Evolutionary conservation across 1,140 invertebrate species (phyloP).

Genomic region (Micrasema minimum): DNA sequence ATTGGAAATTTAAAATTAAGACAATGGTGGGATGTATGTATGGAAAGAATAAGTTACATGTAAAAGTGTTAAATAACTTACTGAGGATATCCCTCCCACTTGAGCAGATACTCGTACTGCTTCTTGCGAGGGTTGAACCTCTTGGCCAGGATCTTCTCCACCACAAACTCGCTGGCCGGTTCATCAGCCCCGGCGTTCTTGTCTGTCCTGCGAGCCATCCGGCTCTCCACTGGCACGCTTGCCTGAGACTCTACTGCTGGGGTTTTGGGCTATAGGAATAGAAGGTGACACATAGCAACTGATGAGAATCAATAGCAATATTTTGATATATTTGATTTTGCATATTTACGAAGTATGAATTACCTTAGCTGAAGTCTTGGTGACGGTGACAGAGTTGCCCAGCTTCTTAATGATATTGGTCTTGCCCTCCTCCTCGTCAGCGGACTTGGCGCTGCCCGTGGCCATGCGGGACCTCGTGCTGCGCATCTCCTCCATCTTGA

Average conservation of each 20-base stretch:
- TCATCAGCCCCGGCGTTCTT: slow-evolving; percentile 60
- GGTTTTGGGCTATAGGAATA: slow-evolving; percentile 1
- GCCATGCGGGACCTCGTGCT: slow-evolving; percentile 16
- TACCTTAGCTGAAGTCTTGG: slow-evolving; percentile 40
- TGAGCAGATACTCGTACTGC: slow-evolving; percentile 82
- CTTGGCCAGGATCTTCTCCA: slow-evolving; percentile 84
- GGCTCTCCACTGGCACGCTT: slow-evolving; percentile 51
- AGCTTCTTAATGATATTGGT: slow-evolving; percentile 41
- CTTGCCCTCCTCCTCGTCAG: slow-evolving; percentile 30
- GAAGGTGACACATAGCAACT: no score
- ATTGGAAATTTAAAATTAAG: no score
- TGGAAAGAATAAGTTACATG: no score
- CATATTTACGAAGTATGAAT: no score
- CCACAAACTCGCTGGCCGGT: slow-evolving; percentile 71
- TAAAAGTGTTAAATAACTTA: no score
- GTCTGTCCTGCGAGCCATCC: slow-evolving; percentile 63
- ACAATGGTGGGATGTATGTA: no score
- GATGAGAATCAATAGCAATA: no score
- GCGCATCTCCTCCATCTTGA: slow-evolving; percentile 43
- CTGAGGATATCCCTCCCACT: slow-evolving; percentile 83
- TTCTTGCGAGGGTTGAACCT: slow-evolving; percentile 81
- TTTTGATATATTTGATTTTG: no score
- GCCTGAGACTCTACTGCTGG: slow-evolving; percentile 26
- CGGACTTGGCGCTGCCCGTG: not conserved
- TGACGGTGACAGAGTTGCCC: slow-evolving; percentile 42